Evolutionary conservation across 2,113 vertebrate species (phyloP), one percentile per base, ranked within the genome.

Genomic region (Garra rufa): DNA sequence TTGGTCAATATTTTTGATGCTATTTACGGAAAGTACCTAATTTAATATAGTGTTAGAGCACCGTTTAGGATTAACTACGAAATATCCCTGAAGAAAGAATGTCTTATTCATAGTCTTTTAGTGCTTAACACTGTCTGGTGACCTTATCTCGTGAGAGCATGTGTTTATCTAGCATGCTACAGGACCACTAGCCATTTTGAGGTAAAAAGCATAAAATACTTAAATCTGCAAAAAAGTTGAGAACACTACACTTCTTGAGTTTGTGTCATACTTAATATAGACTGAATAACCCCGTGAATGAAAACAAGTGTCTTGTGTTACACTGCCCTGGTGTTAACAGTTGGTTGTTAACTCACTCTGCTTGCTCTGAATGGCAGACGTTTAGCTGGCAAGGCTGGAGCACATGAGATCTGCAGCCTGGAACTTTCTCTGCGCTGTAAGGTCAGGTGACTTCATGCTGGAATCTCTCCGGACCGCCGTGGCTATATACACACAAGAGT

Each of bases 371-470:
- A 76, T 67, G 14, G 38, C 80, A 80, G 80, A 48, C 41, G 55
- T 70, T 38, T 57, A 24, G 21, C 76, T 77, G 83, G 43, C 28
- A 7, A 65, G 34, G n/a, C 76, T 81, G 83, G 43, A 75, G 21
- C 55, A 89, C 78, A 50, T 69, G 70, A 87, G 87, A 59, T 76
- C 14, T 48, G 52, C 57, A 83, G 80, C 67, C 93, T 90, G 88
- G 93, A 94, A 94, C 89, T 88, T 94, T 95, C 93, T 91, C 82
- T 81, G 65, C 80, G 34, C 26, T 55, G 24, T 74, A 87, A n/a
- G 84, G 91, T 94, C 94, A 92, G 88, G 90, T 94, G 93, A 95
- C 90, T 87, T 88, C 81, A 41, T 21, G 63, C 69, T 89, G 89
- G 89, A 89, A 87, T 91, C 83, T 88, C 73, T 87, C 84, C 9